A percentile compares a stretch with the other conserved stretches of the same genome.
Conservation (phyloP, 2,797 vertebrate genomes). For the Cynodonichthys magdalenae region DNA sequence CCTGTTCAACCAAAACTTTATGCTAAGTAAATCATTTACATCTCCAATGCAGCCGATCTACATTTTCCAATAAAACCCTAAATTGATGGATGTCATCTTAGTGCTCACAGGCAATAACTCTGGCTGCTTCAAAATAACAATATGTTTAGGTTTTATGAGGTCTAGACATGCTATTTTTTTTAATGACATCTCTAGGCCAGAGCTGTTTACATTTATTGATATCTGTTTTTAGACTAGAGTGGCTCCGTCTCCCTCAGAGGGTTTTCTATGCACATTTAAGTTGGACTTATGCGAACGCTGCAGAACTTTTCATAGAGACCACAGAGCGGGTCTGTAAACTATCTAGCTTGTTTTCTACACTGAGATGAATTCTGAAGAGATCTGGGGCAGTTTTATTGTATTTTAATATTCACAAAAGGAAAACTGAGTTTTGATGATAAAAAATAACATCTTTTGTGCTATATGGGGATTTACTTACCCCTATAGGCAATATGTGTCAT, state of each 20-base stretch:
- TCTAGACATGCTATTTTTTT: slow-evolving; percentile 77
- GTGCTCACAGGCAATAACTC: slow-evolving; percentile 78
- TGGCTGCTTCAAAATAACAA: slow-evolving; percentile 76
- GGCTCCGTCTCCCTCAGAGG: slow-evolving; percentile 55
- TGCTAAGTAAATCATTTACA: slow-evolving; percentile 84
- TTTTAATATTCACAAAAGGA: slow-evolving; percentile 21
- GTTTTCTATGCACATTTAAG: slow-evolving; percentile 36
- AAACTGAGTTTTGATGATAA: slow-evolving; percentile 10
- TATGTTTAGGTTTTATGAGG: slow-evolving; percentile 74
- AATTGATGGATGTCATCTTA: slow-evolving; percentile 84
- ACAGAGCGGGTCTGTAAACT: slow-evolving; percentile 19
- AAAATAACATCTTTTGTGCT: slow-evolving; percentile 8
- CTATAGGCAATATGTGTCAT: too few relatives aligned
- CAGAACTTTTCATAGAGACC: slow-evolving; percentile 54
- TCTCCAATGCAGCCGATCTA: slow-evolving; percentile 78
- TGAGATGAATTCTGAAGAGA: slow-evolving; percentile 7
- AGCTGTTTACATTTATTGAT: slow-evolving; percentile 78
- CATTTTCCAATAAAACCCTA: slow-evolving; percentile 81
- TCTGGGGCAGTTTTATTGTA: slow-evolving; percentile 5
- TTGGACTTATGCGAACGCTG: slow-evolving; percentile 47
- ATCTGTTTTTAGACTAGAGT: slow-evolving; percentile 66
- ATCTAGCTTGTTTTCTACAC: slow-evolving; percentile 18
- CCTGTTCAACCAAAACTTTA: slow-evolving; percentile 78
- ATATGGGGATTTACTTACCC: not conserved
- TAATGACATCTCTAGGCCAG: slow-evolving; percentile 76